Percentiles rank a stretch among this genome's conserved stretches.
These are phyloP conservation scores for Phlogophora meticulosa DNA, from an alignment of 2,888 invertebrate genomes.

Conservation along the genomic window DNA sequence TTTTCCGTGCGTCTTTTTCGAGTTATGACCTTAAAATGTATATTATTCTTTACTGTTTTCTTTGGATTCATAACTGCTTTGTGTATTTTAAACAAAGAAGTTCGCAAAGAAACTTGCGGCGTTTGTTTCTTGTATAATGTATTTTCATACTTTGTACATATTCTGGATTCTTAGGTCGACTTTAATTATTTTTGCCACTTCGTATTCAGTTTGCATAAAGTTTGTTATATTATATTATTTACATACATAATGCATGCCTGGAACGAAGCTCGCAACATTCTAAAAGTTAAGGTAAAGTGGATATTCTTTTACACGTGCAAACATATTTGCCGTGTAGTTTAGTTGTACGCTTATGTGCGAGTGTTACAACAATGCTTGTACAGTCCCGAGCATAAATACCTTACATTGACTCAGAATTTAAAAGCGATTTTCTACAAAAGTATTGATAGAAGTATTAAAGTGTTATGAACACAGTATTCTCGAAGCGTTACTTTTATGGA, in stretches of 20 bases:
- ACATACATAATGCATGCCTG: background rate
- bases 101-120: slow-evolving; percentile 1
- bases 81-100: slow-evolving; percentile 19
- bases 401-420: no score
- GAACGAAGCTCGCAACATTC: background rate
- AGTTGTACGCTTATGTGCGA: background rate
- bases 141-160: slow-evolving; percentile 16
- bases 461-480: no score
- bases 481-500: no score
- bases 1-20: slow-evolving; percentile 57
- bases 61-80: slow-evolving; percentile 21
- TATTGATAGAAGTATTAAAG: no score
- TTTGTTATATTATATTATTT: slow-evolving; percentile 8
- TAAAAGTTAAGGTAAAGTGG: background rate
- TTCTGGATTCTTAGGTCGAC: background rate
- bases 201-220: slow-evolving; percentile 3
- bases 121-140: slow-evolving; percentile 3
- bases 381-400: no score
- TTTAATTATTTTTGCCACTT: slow-evolving; percentile 19
- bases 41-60: slow-evolving; percentile 7
- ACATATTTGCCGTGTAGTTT: background rate
- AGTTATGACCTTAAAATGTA: slow-evolving; percentile 31
- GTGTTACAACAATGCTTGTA: background rate
- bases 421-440: no score
- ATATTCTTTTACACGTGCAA: background rate